Evolutionary conservation across 2,113 vertebrate species (phyloP), one percentile per base, ranked within the genome.

Genomic region (Petaurus breviceps): DNA sequence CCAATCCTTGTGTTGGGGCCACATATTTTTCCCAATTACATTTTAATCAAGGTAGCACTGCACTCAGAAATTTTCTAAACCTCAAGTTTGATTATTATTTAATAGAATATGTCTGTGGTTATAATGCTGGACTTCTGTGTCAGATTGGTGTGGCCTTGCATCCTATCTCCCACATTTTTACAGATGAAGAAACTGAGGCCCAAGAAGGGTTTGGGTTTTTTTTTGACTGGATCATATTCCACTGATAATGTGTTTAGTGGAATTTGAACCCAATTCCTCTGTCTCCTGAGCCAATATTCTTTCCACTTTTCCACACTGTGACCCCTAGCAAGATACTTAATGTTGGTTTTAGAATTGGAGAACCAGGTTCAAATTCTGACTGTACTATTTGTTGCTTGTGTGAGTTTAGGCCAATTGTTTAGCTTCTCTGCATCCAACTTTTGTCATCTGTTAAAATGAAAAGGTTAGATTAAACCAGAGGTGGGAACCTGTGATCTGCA

Each of bases 1-100:
- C n/a, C n/a, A n/a, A n/a, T n/a, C 57, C 28, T 0, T 61, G 2
- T 10, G 10, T 37, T 0, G 2, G 16, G n/a, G 16, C 0, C 7
- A 77, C 12, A n/a, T n/a, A 19, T n/a, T n/a, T 84, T 68, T 16
- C 19, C 68, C 7, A 23, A 84, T 84, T 43, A 8, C n/a, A 84
- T 43, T 84, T 84, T 84, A 43, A 84, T 84, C 16, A 23, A 84
- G 5, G 19, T n/a, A n/a, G 5, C 8, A 12, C 68, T 84, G n/a
- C 19, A 43, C 7, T 84, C 16, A 43, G 7, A 6, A 84, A 43
- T 84, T 22, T 43, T 84, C 12, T 43, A 84, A 4, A 43, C 6
- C n/a, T 43, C 19, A 6, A 43, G 37, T 84, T 22, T 84, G 68
- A 84, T 84, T 23, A 43, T 77, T 77, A 19, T 84, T 84, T 43